Evolutionary conservation across 1,140 invertebrate genomes (phyloP).

Genomic region (Paraescarpia echinospica): DNA sequence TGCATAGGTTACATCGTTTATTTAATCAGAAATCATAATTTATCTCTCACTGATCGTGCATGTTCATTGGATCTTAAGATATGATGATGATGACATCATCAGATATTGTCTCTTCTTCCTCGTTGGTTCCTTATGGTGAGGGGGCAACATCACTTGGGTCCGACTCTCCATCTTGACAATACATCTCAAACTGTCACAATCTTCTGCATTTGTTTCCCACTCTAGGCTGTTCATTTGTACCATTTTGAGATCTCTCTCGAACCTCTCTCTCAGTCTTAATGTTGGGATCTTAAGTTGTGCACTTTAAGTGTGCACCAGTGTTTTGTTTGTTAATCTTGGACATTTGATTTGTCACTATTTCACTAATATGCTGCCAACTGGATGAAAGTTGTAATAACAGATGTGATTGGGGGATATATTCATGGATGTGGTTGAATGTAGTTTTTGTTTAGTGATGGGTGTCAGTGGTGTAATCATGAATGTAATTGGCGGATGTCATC

Average conservation of each 20-base stretch:
- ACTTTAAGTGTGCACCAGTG: background rate
- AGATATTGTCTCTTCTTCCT: background rate
- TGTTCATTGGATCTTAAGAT: background rate
- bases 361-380: background rate
- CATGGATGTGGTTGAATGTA: no score
- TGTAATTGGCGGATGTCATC: no score
- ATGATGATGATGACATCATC: background rate
- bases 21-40: background rate
- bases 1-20: background rate
- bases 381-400: background rate
- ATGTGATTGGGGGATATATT: no score
- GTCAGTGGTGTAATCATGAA: no score
- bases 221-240: no score
- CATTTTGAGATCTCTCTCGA: no score
- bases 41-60: background rate
- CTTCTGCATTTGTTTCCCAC: no score
- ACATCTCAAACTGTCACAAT: no score
- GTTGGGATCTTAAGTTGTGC: background rate
- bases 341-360: background rate
- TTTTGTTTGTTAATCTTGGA: background rate
- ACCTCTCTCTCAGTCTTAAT: no score
- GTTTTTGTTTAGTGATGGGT: no score
- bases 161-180: no score
- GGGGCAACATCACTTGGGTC: no score
- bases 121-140: background rate